These are phyloP conservation scores for Chionis minor DNA, from an alignment of 2,113 vertebrate genomes.

Conservation along the genomic window DNA sequence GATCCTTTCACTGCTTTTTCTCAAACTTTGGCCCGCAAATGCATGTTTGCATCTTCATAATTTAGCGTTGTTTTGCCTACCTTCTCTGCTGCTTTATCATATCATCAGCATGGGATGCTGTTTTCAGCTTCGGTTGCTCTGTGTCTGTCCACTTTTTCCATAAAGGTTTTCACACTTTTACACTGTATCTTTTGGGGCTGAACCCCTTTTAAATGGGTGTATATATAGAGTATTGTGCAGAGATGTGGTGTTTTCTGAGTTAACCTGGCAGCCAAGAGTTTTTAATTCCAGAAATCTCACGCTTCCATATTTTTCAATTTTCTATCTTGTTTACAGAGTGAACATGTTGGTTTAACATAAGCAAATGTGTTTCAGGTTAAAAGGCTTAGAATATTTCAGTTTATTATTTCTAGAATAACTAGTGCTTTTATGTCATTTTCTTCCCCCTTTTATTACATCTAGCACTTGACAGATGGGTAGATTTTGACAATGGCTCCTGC, in stretches of 20 bases:
- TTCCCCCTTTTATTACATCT: neutral
- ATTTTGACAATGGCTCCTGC: neutral
- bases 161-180: neutral
- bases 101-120: neutral
- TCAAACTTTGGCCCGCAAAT: neutral
- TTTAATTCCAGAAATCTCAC: neutral
- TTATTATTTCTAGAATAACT: neutral
- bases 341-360: neutral
- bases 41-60: neutral
- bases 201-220: neutral
- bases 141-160: neutral
- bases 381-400: neutral
- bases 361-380: neutral
- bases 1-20: neutral
- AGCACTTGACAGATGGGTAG: neutral
- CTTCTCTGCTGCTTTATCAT: neutral
- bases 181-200: neutral
- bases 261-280: neutral
- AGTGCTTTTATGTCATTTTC: neutral
- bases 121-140: neutral
- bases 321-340: neutral
- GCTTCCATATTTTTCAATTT: neutral
- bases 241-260: neutral
- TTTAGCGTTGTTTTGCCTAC: neutral
- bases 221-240: neutral